Conservation (phyloP, 2,888 invertebrate genomes). For the Melangyna quadrimaculata region DNA sequence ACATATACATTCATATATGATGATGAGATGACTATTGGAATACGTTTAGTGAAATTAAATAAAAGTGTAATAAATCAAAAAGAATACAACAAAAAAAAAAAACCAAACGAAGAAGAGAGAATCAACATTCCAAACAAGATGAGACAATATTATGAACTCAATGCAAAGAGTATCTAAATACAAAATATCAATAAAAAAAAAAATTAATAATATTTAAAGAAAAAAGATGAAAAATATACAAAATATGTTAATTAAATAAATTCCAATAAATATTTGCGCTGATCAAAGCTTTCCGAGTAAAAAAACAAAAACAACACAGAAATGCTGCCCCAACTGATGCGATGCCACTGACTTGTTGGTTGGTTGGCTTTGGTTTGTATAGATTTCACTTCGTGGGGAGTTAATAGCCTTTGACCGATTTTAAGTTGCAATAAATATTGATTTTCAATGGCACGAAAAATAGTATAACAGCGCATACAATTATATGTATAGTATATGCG, state of each 20-base stretch:
- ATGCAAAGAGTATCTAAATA: constrained; percentile 30
- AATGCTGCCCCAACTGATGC: not conserved
- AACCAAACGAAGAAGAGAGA: not conserved
- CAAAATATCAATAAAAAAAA: constrained; percentile 12
- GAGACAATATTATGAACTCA: constrained; percentile 52
- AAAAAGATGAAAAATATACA: constrained; percentile 35
- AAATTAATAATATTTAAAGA: constrained; percentile 23
- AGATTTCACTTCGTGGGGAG: not conserved
- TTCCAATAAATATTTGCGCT: constrained; percentile 50
- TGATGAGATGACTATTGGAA: constrained; percentile 9
- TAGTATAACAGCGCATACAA: not conserved
- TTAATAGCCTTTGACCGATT: constrained; percentile 52
- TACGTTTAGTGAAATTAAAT: constrained; percentile 54
- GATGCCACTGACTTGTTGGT: not conserved
- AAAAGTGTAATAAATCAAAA: constrained; percentile 59
- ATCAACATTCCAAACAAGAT: constrained; percentile 57
- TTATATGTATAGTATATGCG: not conserved
- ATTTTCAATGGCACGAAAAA: constrained; percentile 26
- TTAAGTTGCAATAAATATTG: constrained; percentile 51
- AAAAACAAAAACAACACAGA: not conserved
- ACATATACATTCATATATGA: too few relatives aligned
- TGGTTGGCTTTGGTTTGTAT: not conserved
- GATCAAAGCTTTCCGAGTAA: constrained; percentile 32
- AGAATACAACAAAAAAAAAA: not conserved
- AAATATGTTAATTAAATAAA: constrained; percentile 59